Base-by-base conservation (phyloP, 2,888 invertebrate genomes). In the Cantharis nigra region DNA sequence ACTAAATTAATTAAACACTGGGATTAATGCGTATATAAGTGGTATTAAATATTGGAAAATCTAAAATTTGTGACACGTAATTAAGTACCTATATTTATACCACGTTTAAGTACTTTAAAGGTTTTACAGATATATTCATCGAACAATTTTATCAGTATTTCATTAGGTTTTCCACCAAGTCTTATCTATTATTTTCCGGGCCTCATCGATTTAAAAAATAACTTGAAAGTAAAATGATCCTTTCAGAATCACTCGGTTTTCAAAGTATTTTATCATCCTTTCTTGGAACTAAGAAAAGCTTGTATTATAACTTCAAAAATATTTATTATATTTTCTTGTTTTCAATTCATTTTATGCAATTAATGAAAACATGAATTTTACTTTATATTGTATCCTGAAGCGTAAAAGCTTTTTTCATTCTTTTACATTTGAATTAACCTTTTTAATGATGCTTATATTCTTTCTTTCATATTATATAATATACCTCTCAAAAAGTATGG, bases 141-240 rank as follows among this genome's bases (percentile, higher is more conserved):
- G 7, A n/a, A 49, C n/a, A 49, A 49, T 49, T 49, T 49, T 49
- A 49, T 49, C n/a, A 49, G n/a, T 7, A 49, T 72, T 67, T 72
- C 49, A 72, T 67, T 65, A 67, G 49, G 4, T 67, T 64, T 16
- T 23, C n/a, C 23, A 20, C 64, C 16, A 28, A 33, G 65, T 49
- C 65, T 72, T 67, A 26, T 26, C 10, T 30, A 30, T 30, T 30
- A 72, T 33, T 65, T 67, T 67, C 28, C 30, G 49, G 10, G 26
- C 33, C 20, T 67, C 67, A 49, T 72, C 72, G 72, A 72, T 72
- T 72, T 67, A 26, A n/a, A 23, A 30, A 14, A 65, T 23, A 23
- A 72, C 62, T 67, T 72, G 72, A 72, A 72, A 67, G 72, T 72
- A 64, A 72, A 72, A 67, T 72, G 72, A 72, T 67, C 67, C 62